Conservation (phyloP, 1,140 invertebrate species). For the Dendrolimus kikuchii region DNA sequence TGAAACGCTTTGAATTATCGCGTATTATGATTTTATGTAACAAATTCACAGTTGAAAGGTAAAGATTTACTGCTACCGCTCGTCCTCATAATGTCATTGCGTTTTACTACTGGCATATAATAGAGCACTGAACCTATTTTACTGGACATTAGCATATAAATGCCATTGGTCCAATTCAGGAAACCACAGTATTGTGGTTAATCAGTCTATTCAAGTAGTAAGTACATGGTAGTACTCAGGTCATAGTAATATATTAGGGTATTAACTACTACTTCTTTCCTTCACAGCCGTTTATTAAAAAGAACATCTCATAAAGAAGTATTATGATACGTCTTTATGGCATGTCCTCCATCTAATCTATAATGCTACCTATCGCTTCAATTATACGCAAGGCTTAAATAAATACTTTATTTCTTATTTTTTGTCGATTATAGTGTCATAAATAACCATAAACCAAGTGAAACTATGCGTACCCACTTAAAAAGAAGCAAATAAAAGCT, state of each 20-base stretch:
- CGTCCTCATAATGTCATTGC: constrained; percentile 20
- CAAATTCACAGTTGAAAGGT: constrained; percentile 13
- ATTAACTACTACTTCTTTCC: not conserved
- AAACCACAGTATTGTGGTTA: constrained; percentile 5
- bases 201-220: not conserved
- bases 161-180: constrained; percentile 6
- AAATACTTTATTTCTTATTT: no score
- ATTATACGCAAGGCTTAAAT: no score
- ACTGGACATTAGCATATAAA: constrained; percentile 17
- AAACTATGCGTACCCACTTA: no score
- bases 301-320: no score
- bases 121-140: constrained; percentile 9
- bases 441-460: no score
- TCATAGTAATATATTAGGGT: not conserved
- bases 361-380: no score
- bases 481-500: no score
- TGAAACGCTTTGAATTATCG: not conserved
- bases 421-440: no score
- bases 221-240: constrained; percentile 1
- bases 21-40: constrained; percentile 12
- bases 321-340: no score
- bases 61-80: constrained; percentile 14
- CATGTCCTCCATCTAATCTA: no score
- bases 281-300: no score
- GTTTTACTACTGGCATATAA: constrained; percentile 18